Evolutionary conservation across 2,113 vertebrate genomes (phyloP).

Genomic region (Paralichthys olivaceus): DNA sequence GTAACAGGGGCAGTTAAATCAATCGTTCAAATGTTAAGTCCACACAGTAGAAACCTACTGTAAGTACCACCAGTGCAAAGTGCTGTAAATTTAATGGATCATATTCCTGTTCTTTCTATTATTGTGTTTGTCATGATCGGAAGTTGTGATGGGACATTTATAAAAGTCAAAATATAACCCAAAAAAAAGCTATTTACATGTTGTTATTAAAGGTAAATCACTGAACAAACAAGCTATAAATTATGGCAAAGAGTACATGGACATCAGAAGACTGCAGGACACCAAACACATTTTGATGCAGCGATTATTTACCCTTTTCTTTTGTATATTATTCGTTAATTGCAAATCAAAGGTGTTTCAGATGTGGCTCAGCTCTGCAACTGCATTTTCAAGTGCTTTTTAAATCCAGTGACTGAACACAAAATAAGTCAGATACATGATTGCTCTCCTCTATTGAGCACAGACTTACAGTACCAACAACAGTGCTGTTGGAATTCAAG

Average conservation of each 20-base stretch:
- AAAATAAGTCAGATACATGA: conserved; percentile 52
- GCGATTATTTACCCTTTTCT: conserved; percentile 6
- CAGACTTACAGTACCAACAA: conserved; percentile 34
- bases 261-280: conserved; percentile 50
- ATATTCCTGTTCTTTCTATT: conserved; percentile 28
- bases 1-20: conserved; percentile 15
- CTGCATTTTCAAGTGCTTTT: conserved; percentile 61
- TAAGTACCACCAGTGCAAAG: conserved; percentile 63
- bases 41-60: conserved; percentile 43
- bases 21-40: conserved; percentile 29
- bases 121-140: conserved; percentile 47
- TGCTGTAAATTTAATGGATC: conserved; percentile 53
- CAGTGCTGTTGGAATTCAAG: conserved; percentile 37
- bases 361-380: conserved; percentile 72
- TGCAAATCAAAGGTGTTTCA: conserved; percentile 47
- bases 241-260: conserved; percentile 59
- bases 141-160: conserved; percentile 40
- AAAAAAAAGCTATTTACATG: conserved; percentile 65
- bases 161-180: conserved; percentile 47
- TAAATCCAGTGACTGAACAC: conserved; percentile 72
- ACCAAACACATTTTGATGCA: conserved; percentile 49
- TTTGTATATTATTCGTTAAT: conserved; percentile 28
- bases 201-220: conserved; percentile 54
- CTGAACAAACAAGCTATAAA: conserved; percentile 48
- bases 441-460: conserved; percentile 31